Conservation (phyloP, 2,797 vertebrate species). For the Sebastes cheni region DNA sequence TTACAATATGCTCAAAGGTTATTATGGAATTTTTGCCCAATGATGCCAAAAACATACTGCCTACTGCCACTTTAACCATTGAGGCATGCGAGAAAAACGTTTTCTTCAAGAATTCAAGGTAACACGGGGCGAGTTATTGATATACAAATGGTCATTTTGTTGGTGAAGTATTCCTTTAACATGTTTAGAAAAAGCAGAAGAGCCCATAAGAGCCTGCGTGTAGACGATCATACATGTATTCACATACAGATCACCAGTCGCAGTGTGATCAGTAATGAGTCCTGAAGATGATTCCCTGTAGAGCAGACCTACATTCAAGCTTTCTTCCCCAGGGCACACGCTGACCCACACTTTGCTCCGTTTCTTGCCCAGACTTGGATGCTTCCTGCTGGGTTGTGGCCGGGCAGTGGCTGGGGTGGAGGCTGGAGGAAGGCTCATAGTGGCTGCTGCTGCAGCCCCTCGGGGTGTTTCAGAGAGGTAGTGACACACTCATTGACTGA, state of each 20-base stretch:
- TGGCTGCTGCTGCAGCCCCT: slow-evolving; percentile 36
- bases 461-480: slow-evolving; percentile 36
- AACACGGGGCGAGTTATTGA: neutral
- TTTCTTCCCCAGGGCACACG: slow-evolving; percentile 43
- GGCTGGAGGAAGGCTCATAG: neutral
- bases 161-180: neutral
- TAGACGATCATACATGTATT: neutral
- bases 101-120: too few species aligned
- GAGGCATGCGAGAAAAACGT: too few species aligned
- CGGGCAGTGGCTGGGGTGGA: neutral
- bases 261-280: slow-evolving; percentile 22
- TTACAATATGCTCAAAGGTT: too few species aligned
- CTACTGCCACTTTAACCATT: too few species aligned
- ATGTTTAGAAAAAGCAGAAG: neutral
- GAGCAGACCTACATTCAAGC: slow-evolving; percentile 53
- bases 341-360: slow-evolving; percentile 64
- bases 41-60: too few species aligned
- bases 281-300: slow-evolving; percentile 15
- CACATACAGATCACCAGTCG: neutral
- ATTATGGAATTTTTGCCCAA: too few species aligned
- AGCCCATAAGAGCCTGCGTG: neutral
- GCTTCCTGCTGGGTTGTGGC: slow-evolving; percentile 40
- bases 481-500: slow-evolving; percentile 58
- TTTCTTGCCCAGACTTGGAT: slow-evolving; percentile 27
- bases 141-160: neutral